Evolutionary conservation across 1,140 invertebrate species (phyloP).

Genomic region (Euglossa dilemma): DNA sequence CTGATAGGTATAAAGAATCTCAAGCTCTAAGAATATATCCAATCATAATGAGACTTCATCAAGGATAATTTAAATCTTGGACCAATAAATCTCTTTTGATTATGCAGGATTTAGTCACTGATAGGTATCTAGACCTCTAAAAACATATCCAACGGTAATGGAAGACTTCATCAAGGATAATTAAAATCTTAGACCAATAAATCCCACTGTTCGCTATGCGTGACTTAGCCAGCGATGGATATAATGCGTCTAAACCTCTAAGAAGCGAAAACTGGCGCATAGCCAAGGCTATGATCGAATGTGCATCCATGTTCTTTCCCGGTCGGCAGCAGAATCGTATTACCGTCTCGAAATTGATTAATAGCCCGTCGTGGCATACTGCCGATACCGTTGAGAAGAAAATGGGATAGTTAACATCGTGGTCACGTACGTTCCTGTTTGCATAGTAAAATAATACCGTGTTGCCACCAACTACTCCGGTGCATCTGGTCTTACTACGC

Average conservation of each 20-base stretch:
- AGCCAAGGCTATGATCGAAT: slow-evolving; percentile 24
- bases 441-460: slow-evolving; percentile 42
- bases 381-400: slow-evolving; percentile 25
- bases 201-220: no score
- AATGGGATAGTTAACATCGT: slow-evolving; percentile 46
- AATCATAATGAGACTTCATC: no score
- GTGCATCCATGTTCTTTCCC: slow-evolving; percentile 29
- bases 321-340: slow-evolving; percentile 35
- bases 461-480: background rate
- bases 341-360: slow-evolving; percentile 45
- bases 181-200: no score
- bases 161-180: no score
- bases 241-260: slow-evolving; percentile 4
- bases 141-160: no score
- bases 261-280: slow-evolving; percentile 12
- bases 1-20: no score
- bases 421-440: slow-evolving; percentile 46
- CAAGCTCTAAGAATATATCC: no score
- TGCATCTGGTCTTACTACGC: background rate
- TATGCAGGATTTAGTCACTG: no score
- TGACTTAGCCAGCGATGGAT: background rate
- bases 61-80: no score
- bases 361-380: slow-evolving; percentile 23
- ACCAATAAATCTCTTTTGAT: no score
- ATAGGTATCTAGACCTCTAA: no score